Conservation (phyloP, 2,888 invertebrate genomes). For the Latheticus oryzae region DNA sequence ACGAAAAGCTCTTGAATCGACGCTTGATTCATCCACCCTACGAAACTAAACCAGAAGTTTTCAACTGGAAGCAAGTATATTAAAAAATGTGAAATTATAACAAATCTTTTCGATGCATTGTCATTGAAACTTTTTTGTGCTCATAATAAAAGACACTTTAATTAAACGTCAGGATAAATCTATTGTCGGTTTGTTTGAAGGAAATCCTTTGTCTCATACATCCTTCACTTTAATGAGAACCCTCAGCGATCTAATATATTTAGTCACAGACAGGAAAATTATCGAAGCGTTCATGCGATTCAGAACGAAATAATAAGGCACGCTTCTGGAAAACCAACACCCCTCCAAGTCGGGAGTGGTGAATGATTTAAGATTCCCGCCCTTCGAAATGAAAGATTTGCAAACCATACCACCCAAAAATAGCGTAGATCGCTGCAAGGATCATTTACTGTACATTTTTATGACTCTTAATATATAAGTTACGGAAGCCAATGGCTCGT, state of each 20-base stretch:
- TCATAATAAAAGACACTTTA: slow-evolving; percentile 34
- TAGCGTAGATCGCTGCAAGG: slow-evolving; percentile 27
- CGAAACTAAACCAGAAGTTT: slow-evolving; percentile 37
- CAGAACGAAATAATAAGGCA: slow-evolving; percentile 50
- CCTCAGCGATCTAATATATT: slow-evolving; percentile 40
- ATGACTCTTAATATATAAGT: slow-evolving; percentile 39
- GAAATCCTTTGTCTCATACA: slow-evolving; percentile 42
- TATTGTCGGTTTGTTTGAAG: slow-evolving; percentile 42
- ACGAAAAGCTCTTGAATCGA: slow-evolving; percentile 30
- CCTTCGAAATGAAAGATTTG: slow-evolving; percentile 37
- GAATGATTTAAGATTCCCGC: slow-evolving; percentile 40
- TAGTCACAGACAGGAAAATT: slow-evolving; percentile 51
- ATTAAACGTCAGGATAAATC: slow-evolving; percentile 42
- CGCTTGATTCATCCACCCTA: slow-evolving; percentile 35
- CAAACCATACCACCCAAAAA: slow-evolving; percentile 28
- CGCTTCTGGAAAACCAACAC: slow-evolving; percentile 46
- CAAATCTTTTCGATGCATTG: slow-evolving; percentile 4
- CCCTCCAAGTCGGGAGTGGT: slow-evolving; percentile 18
- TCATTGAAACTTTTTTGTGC: slow-evolving; percentile 18
- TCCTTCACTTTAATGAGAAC: slow-evolving; percentile 41
- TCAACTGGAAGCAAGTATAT: slow-evolving; percentile 21
- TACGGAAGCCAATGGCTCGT: slow-evolving; percentile 40
- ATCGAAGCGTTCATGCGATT: slow-evolving; percentile 50
- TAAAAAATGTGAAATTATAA: slow-evolving; percentile 33
- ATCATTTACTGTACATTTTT: slow-evolving; percentile 43